Percentiles rank a stretch among this genome's conserved stretches.
Evolutionary conservation across 2,797 vertebrate species (phyloP).

Genomic region (Chelidonichthys spinosus): DNA sequence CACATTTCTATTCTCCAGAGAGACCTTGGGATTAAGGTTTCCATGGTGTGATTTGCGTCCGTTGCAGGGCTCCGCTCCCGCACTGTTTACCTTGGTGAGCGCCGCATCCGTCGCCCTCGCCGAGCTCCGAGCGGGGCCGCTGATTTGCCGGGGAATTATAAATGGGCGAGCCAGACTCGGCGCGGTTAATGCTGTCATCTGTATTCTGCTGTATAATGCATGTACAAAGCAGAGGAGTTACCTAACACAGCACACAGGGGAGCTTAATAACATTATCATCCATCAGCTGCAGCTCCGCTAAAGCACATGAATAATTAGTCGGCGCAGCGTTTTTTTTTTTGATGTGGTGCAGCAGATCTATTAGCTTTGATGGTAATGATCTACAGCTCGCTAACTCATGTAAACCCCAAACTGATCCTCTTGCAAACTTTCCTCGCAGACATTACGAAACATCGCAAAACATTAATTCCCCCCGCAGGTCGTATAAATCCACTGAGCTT

Average conservation of each 20-base stretch:
- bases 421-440: constrained; percentile 31
- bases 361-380: constrained; percentile 59
- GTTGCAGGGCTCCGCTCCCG: constrained; percentile 2
- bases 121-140: constrained; percentile 28
- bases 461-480: constrained; percentile 29
- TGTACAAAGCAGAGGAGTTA: constrained; percentile 40
- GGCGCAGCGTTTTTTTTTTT: constrained; percentile 54
- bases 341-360: constrained; percentile 59
- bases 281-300: constrained; percentile 57
- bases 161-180: constrained; percentile 15
- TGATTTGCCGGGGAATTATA: constrained; percentile 45
- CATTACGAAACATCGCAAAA: constrained; percentile 9
- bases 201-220: constrained; percentile 51
- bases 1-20: constrained; percentile 10
- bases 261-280: constrained; percentile 69
- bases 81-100: constrained; percentile 9
- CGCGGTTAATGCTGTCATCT: constrained; percentile 56
- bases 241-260: constrained; percentile 48
- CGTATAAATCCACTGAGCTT: constrained; percentile 16
- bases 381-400: constrained; percentile 24
- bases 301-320: constrained; percentile 72
- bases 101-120: background rate
- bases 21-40: constrained; percentile 10
- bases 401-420: constrained; percentile 27
- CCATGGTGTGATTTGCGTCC: constrained; percentile 10